Evolutionary conservation across 2,113 vertebrate genomes (phyloP), one percentile per base, ranked within the genome.

Genomic region (Todiramphus saurophagus): DNA sequence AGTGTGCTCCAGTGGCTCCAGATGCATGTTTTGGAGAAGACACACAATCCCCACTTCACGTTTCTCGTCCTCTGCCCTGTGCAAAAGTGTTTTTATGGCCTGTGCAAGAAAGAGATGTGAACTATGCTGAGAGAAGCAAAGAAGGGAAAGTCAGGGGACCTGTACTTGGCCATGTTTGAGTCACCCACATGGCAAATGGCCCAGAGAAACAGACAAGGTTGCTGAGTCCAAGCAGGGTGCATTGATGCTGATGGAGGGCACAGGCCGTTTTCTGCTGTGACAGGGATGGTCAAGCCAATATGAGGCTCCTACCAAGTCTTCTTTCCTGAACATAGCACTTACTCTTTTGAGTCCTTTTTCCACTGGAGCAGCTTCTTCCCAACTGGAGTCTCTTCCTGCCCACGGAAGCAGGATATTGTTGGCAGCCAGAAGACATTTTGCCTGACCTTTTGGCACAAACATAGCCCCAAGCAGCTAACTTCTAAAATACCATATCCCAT

Each of bases 121-220:
- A 53, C 31, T 69, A 41, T 56, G n/a, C n/a, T 2, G 7, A 56
- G 24, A 9, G 13, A 37, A 76, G 16, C 19, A 72, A 48, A 72
- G 51, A 89, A 72, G 23, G 11, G 39, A n/a, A 76, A 39, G 28
- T 50, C 0, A 0, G 3, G 24, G 46, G 7, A 63, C 16, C 13
- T 63, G 19, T 31, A 21, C 4, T 5, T 17, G 53, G 37, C 70
- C 23, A 13, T 50, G 12, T 41, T 44, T 62, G 41, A 46, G n/a
- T 12, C 35, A 56, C 17, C 37, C 21, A 13, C 1, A 0, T 78
- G 66, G 28, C 43, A 58, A 64, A 37, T 43, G n/a, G 48, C 30
- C 11, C 31, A 80, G 68, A 76, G 80, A 85, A 76, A 35, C 5
- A 41, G 18, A 30, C 0, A 1, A n/a, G 11, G 27, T 48, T 76